Evolutionary conservation across 2,888 invertebrate genomes (phyloP).

Genomic region (Standfussiana lucernea): DNA sequence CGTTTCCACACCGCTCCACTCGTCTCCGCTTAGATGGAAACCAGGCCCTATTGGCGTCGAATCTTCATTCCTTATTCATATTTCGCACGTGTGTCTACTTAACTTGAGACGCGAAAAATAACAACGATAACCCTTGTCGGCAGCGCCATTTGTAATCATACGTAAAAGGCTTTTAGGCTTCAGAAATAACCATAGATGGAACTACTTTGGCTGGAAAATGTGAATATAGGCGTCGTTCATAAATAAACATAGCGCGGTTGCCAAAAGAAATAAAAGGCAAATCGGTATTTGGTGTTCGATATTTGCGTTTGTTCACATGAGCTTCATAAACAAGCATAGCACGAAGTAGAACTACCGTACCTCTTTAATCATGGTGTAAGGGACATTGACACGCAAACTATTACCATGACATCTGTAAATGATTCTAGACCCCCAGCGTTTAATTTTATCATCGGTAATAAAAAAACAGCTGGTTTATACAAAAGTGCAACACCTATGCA

Average conservation of each 20-base stretch:
- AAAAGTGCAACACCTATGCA: constrained; percentile 1
- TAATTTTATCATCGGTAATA: neutral
- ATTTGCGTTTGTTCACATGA: neutral
- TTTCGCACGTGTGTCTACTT: neutral
- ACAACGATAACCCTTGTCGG: neutral
- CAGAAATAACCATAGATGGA: neutral
- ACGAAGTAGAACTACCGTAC: constrained; percentile 19
- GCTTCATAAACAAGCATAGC: constrained; percentile 4
- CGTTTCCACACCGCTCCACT: neutral
- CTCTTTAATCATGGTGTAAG: neutral
- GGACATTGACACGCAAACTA: neutral
- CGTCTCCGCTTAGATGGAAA: neutral
- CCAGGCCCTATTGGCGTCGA: neutral
- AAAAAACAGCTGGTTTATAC: constrained; percentile 4
- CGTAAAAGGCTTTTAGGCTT: constrained; percentile 31
- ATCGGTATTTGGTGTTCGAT: neutral
- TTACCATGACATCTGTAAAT: neutral
- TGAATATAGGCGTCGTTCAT: neutral
- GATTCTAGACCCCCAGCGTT: neutral
- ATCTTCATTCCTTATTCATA: neutral
- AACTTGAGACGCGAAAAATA: constrained; percentile 13
- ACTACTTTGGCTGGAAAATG: neutral
- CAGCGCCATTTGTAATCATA: constrained; percentile 21
- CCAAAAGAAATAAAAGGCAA: neutral
- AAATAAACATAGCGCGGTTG: no score